Base-by-base conservation (phyloP, 2,888 invertebrate species). In the Drosophila algonquin region DNA sequence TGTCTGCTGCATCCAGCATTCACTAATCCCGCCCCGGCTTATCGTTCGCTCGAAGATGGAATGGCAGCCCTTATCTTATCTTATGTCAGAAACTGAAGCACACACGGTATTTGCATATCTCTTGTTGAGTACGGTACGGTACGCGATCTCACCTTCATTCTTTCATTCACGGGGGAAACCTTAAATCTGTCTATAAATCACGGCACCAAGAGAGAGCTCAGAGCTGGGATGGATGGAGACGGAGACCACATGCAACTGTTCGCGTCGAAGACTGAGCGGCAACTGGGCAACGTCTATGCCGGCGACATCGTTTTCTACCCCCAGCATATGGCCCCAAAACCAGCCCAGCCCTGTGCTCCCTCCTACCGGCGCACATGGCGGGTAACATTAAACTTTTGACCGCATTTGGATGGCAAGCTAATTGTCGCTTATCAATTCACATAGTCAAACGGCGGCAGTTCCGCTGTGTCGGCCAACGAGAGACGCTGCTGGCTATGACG, bases 331-430 rank as follows among this genome's bases (percentile, higher is more conserved):
- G 46, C 47, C 53, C 32, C 60, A 52, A 52, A 40, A 16, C 30
- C 30, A 4, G 44, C n/a, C 32, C 10, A 21, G 14, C 40, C 48
- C 48, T 10, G 10, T n/a, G 51, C 56, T 21, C 27, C 73, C 45
- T 18, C 52, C 48, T 14, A 72, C 16, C 53, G 9, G 24, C 6
- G 16, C 30, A n/a, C n/a, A 16, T 44, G 12, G 32, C 54, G 55
- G 56, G 83, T 84, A 84, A 87, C 70, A 68, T 55, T 84, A 84
- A 80, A 84, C 83, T 75, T 65, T 72, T 84, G 87, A 84, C 84
- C 83, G 84, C 84, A 64, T 84, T 87, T 71, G 47, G 64, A 44
- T 60, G 59, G 54, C 75, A 55, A 73, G 21, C 61, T 71, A 76
- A 79, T 80, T 76, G 79, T 77, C 68, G 77, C 77, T 79, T 83